Evolutionary conservation across 2,113 vertebrate species (phyloP).

Genomic region (Grammomys surdaster): DNA sequence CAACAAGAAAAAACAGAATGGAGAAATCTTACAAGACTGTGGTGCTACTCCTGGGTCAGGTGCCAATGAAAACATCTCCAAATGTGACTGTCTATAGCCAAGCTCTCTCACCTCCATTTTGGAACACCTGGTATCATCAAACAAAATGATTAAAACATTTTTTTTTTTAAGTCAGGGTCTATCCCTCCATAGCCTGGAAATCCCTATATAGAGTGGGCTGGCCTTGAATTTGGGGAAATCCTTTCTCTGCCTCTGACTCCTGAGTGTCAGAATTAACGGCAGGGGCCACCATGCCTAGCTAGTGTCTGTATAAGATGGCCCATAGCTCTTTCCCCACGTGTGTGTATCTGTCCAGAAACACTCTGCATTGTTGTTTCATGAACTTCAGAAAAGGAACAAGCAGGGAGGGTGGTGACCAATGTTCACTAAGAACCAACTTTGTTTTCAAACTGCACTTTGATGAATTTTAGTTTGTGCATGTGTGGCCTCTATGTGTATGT

Average conservation of each 20-base stretch:
- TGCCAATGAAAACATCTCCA: conserved; percentile 39
- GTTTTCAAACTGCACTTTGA: neutral
- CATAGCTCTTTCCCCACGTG: neutral
- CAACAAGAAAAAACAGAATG: neutral
- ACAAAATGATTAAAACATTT: neutral
- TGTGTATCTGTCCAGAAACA: neutral
- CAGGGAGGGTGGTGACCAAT: neutral
- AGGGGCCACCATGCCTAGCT: neutral
- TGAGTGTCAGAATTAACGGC: neutral
- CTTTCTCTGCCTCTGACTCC: neutral
- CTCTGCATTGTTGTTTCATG: conserved; percentile 9
- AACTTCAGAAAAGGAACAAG: conserved; percentile 17
- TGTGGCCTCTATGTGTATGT: no score
- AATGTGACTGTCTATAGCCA: neutral
- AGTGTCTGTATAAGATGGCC: conserved; percentile 40
- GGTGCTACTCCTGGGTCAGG: neutral
- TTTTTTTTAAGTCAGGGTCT: neutral
- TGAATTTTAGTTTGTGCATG: neutral
- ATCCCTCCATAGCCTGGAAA: neutral
- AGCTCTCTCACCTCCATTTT: conserved; percentile 2
- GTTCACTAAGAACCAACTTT: neutral
- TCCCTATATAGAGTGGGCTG: neutral
- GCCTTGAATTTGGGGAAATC: neutral
- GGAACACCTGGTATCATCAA: neutral
- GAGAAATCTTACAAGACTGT: conserved; percentile 55